phyloP scores from a whole-genome alignment of 2,888 invertebrate species.

The Oxytorus armatus region DNA sequence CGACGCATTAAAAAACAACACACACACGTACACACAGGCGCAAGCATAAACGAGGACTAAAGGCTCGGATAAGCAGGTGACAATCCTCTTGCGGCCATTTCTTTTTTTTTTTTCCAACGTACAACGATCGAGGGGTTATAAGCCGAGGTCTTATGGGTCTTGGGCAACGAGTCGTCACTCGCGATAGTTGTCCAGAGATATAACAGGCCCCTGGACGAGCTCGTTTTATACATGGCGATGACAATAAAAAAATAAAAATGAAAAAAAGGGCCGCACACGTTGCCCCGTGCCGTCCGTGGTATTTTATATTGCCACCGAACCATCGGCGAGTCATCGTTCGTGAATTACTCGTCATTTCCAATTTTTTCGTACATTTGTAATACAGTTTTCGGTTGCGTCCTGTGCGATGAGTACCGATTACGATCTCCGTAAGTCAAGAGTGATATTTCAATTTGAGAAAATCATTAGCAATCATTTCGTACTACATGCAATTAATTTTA shows the following conservation, averaged over 20 bases:
- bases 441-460: no score
- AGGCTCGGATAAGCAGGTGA: slow-evolving; percentile 81
- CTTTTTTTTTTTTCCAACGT: slow-evolving; percentile 51
- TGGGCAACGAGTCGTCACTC: slow-evolving; percentile 52
- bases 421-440: no score
- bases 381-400: no score
- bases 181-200: slow-evolving; percentile 62
- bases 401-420: no score
- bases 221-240: slow-evolving; percentile 54
- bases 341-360: slow-evolving; percentile 73
- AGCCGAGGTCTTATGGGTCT: slow-evolving; percentile 46
- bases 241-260: slow-evolving; percentile 62
- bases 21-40: slow-evolving; percentile 31
- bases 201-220: slow-evolving; percentile 60
- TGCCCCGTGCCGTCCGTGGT: slow-evolving; percentile 64
- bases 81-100: slow-evolving; percentile 82
- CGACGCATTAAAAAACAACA: slow-evolving; percentile 1
- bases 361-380: slow-evolving; percentile 62
- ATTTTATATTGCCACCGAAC: neutral
- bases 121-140: slow-evolving; percentile 53
- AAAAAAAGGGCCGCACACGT: slow-evolving; percentile 78
- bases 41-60: no score
- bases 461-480: slow-evolving; percentile 73
- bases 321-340: neutral
- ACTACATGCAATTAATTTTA: no score